These are phyloP conservation scores for Pedetes capensis DNA, from an alignment of 2,113 vertebrate species.

Conservation along the genomic window DNA sequence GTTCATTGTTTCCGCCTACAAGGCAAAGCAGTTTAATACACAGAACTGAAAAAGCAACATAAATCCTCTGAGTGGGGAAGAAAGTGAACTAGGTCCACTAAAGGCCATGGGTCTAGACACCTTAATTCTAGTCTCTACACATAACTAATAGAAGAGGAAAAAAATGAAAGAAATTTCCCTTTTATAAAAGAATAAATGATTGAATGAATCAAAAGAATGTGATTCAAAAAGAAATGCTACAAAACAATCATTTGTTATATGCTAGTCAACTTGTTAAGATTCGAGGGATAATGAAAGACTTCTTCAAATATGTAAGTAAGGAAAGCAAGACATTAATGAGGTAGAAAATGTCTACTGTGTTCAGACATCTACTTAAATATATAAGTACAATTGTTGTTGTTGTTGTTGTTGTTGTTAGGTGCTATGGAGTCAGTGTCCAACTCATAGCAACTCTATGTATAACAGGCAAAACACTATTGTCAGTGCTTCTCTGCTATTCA, in stretches of 20 bases:
- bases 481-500: too few species aligned
- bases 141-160: not conserved
- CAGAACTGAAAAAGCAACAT: not conserved
- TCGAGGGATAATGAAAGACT: not conserved
- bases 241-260: not conserved
- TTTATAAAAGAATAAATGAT: not conserved
- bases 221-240: not conserved
- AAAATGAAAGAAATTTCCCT: not conserved
- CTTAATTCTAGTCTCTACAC: not conserved
- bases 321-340: not conserved
- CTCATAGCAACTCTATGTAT: too few species aligned
- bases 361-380: not conserved
- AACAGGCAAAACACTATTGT: too few species aligned
- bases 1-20: not conserved
- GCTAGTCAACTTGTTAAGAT: not conserved
- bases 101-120: not conserved
- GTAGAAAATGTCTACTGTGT: not conserved
- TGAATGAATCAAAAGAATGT: not conserved
- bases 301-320: not conserved
- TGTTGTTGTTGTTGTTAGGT: too few species aligned
- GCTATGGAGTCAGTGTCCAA: too few species aligned
- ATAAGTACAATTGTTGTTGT: not conserved
- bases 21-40: not conserved
- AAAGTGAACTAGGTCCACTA: accelerated
- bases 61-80: not conserved